Evolutionary conservation across 2,113 vertebrate genomes (phyloP), one percentile per base, ranked within the genome.

Genomic region (Pampusana beccarii): DNA sequence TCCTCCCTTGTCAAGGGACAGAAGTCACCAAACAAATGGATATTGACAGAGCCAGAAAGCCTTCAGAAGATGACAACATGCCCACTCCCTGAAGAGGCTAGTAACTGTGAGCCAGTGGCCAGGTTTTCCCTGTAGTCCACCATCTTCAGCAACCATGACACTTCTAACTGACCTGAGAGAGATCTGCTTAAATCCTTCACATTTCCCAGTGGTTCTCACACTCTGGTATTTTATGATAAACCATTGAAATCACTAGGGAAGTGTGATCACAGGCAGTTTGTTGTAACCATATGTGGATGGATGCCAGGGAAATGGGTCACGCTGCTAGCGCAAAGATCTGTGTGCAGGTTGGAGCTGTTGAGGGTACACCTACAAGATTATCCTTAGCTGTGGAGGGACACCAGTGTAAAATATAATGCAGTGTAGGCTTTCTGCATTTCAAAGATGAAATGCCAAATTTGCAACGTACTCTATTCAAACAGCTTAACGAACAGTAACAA

Each of bases 401-500:
- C 38, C 7, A 2, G 12, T 54, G 21, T 33, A 34, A 83, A 61
- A 44, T 24, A 18, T 3, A 21, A 58, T 10, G 16, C 2, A 1
- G 5, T 11, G 31, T 15, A 61, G 20, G 6, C 66, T 62, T 92
- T 70, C 51, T 51, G 42, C 34, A 56, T 71, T 79, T 86, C 58
- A 34, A 6, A 91, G 79, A 31, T 28, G 28, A 82, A 64, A 65
- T 20, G n/a, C 21, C 33, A 34, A 33, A 38, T 51, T 79, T 40
- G 44, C 51, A 90, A 38, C 62, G 51, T 13, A 33, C 9, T 6
- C 3, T 58, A 7, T 67, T 13, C 19, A 13, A 85, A 65, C 19
- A 82, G 28, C 61, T 74, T 40, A 61, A 51, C 0, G 0, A 88
- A 13, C 0, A 4, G 57, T 54, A 80, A 42, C 0, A 12, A 61